Evolutionary conservation across 2,113 vertebrate genomes (phyloP), one percentile per base, ranked within the genome.

Genomic region (Entelurus aequoreus): DNA sequence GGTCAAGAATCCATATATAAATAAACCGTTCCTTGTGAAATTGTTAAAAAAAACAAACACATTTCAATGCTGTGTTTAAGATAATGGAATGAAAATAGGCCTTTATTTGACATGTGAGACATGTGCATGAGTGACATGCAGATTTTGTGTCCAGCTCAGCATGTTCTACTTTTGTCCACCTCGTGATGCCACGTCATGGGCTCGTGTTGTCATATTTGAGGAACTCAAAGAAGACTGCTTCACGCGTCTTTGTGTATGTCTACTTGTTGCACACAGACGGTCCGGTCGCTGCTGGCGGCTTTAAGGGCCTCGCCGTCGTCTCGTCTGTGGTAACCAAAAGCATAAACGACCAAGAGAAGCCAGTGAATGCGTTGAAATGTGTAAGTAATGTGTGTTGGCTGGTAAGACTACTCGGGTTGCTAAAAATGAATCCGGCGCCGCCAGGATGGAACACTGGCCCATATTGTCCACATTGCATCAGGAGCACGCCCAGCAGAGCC

Each of bases 161-260:
- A 72, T 49, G 74, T 78, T 75, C 66, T 63, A 13, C 6, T 15
- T 62, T 49, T 80, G 65, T 69, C 47, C 54, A 54, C 37, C 72
- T 53, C 68, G 46, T 75, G 79, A 71, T 72, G 69, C 70, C 67
- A 54, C 63, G 67, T 75, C 69, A 74, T 47, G 71, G 68, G 72
- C 44, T 58, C 15, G 44, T 67, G 59, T 68, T 75, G 79, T 74
- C 56, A 47, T 72, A 53, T 75, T 75, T 72, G 58, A 70, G 72
- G 78, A 85, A 80, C 75, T 74, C 2, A 3, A 42, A 40, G 19
- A 47, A 16, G 54, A 47, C n/a, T 44, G 53, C 56, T 60, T 56
- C 66, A 35, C 54, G 11, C 8, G 40, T 42, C 8, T 42, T 42
- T 74, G 59, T 21, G 48, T 65, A 59, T 70, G 64, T 47, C 37